phyloP scores from a whole-genome alignment of 2,888 invertebrate species.

The Fragum whitleyi region DNA sequence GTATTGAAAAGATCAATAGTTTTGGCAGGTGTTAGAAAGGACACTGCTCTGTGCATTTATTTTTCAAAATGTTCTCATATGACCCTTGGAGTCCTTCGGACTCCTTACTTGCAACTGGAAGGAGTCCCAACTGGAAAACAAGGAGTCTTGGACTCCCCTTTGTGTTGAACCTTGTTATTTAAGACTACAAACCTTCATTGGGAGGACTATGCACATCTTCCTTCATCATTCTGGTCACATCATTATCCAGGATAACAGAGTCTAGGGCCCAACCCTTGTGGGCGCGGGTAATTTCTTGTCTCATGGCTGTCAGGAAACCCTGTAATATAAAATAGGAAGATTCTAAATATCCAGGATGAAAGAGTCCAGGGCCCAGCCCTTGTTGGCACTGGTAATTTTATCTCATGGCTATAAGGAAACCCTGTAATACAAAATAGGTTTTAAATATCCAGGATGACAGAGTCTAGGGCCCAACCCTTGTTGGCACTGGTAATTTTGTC shows the following conservation, averaged over 20 bases:
- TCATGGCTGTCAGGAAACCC: constrained; percentile 86
- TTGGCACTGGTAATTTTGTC: constrained; percentile 85
- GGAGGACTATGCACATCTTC: constrained; percentile 91
- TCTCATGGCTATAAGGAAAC: constrained; percentile 86
- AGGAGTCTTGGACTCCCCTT: no score
- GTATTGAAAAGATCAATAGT: no score
- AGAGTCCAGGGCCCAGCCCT: constrained; percentile 85
- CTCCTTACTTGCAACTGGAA: no score
- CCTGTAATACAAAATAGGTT: constrained; percentile 77
- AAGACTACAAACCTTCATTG: constrained; percentile 90
- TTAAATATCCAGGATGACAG: constrained; percentile 84
- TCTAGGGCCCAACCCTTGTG: constrained; percentile 86
- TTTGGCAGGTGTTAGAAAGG: no score
- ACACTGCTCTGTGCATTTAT: no score
- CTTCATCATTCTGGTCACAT: constrained; percentile 85
- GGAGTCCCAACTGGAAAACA: no score
- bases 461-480: constrained; percentile 86
- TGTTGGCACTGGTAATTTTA: constrained; percentile 85
- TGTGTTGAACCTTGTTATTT: no score
- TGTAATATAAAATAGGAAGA: constrained; percentile 52
- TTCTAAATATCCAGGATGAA: constrained; percentile 80
- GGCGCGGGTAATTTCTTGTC: constrained; percentile 85
- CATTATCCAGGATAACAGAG: constrained; percentile 84
- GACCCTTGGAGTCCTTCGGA: no score
- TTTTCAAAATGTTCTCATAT: no score